Percentiles rank a stretch among this genome's conserved stretches.
phyloP scores from a whole-genome alignment of 2,888 invertebrate genomes.

The Liodrosophila aerea region DNA sequence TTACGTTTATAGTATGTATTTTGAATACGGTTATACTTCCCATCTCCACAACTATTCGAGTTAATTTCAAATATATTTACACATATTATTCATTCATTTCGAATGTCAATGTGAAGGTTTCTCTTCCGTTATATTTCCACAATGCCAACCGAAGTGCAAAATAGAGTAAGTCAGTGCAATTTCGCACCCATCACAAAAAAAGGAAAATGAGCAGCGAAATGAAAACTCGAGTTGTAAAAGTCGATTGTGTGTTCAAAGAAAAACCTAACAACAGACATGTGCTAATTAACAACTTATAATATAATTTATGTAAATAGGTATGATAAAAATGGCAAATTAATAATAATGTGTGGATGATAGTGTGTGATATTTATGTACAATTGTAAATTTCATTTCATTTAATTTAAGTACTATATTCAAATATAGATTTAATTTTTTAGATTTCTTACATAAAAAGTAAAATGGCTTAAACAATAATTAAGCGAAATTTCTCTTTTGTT shows the following conservation, averaged over 20 bases:
- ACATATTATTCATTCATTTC: constrained; percentile 20
- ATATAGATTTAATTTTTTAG: not conserved
- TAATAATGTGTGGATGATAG: constrained; percentile 1
- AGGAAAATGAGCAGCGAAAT: not conserved
- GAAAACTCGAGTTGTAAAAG: not conserved
- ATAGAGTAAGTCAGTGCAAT: constrained; percentile 40
- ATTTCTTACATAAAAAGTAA: not conserved
- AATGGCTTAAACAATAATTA: constrained; percentile 8
- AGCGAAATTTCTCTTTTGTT: constrained; percentile 16
- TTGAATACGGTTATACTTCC: not conserved
- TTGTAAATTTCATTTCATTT: constrained; percentile 3
- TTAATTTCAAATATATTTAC: constrained; percentile 28
- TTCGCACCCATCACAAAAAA: constrained; percentile 32
- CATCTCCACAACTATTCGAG: constrained; percentile 13
- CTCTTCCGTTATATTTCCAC: constrained; percentile 16
- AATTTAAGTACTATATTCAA: not conserved
- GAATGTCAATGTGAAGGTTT: constrained; percentile 56
- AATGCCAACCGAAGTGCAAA: constrained; percentile 48
- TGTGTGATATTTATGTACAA: constrained; percentile 8
- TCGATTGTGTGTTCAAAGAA: too few species aligned
- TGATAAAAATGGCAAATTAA: constrained; percentile 23
- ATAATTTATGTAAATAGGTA: constrained; percentile 27
- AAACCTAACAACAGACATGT: too few species aligned
- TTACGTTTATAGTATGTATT: constrained; percentile 10
- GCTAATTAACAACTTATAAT: constrained; percentile 47